These are phyloP conservation scores for Pangasius larnaudii DNA, from an alignment of 2,797 vertebrate genomes.

Conservation along the genomic window DNA sequence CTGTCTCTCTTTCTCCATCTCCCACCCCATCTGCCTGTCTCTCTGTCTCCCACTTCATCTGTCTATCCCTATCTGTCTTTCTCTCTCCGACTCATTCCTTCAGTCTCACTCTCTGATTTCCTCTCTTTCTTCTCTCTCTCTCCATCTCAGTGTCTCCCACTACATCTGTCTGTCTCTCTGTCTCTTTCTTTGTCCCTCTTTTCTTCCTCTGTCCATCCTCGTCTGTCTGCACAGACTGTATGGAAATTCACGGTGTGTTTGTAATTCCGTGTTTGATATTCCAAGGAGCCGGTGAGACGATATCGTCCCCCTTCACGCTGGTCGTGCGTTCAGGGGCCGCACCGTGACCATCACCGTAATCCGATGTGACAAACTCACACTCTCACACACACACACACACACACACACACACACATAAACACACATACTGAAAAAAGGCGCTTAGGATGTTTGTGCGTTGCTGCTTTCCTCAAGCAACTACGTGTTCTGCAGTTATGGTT, in stretches of 20 bases:
- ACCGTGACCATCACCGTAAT: slow-evolving; percentile 81
- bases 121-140: background rate
- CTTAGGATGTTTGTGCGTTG: slow-evolving; percentile 96
- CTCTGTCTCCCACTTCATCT: background rate
- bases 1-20: background rate
- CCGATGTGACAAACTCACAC: slow-evolving; percentile 99
- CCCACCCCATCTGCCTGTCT: background rate
- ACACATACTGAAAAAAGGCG: slow-evolving; percentile 90
- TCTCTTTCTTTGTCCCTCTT: background rate
- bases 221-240: background rate
- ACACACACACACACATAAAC: slow-evolving; percentile 99
- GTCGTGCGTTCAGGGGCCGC: background rate
- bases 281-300: background rate
- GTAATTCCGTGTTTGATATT: slow-evolving; percentile 3
- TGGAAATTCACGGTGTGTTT: background rate
- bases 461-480: slow-evolving; percentile 98
- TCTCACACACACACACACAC: slow-evolving; percentile 99
- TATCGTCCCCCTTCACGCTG: background rate
- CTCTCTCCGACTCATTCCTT: background rate
- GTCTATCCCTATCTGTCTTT: background rate
- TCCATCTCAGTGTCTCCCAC: background rate
- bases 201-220: background rate
- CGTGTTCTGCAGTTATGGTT: slow-evolving; percentile 95
- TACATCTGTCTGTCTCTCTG: background rate
- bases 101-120: background rate